Base-by-base conservation (phyloP, 1,140 invertebrate genomes). In the Pteromalus puparum region DNA sequence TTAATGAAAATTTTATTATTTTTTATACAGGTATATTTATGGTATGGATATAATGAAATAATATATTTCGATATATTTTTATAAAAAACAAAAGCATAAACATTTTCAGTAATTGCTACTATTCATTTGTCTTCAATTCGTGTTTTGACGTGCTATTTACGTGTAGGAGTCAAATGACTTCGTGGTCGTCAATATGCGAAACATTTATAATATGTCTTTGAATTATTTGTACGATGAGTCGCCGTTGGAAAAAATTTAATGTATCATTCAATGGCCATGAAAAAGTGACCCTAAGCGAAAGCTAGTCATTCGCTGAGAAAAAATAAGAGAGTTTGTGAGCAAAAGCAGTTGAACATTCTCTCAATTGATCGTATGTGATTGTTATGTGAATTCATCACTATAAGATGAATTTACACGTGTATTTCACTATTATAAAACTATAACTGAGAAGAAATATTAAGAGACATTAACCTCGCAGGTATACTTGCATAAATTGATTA, bases 201-300 rank as follows among this genome's bases (percentile, higher is more conserved):
- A 10, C n/a, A n/a, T 68, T 68, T 13, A 38, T 73, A 30, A 28
- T 46, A 5, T 24, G 28, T 38, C 21, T 46, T 83, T 38, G 24
- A 83, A 83, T 83, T 83, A 83, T 83, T 83, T 76, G 61, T 46
- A 68, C 48, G 74, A 46, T 82, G 48, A 65, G 75, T 28, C 67
- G 26, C 24, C 42, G 53, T n/a, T 70, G 26, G 24, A 38, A 18
- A 21, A 26, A 21, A 48, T 10, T 46, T 48, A 48, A 65, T 76
- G 65, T 68, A 7, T 68, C 48, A 68, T 65, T 82, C 48, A 18
- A 28, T 38, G 65, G 30, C 24, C 12, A 30, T 2, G 0, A n/a
- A 24, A 81, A 28, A 70, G 67, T 70, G 12, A 70, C 12, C 18
- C 0, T n/a, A 73, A 53, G 28, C 15, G 48, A 75, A 74, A 75